These are phyloP conservation scores for Acronicta aceris DNA, from an alignment of 2,888 invertebrate species.

Conservation along the genomic window DNA sequence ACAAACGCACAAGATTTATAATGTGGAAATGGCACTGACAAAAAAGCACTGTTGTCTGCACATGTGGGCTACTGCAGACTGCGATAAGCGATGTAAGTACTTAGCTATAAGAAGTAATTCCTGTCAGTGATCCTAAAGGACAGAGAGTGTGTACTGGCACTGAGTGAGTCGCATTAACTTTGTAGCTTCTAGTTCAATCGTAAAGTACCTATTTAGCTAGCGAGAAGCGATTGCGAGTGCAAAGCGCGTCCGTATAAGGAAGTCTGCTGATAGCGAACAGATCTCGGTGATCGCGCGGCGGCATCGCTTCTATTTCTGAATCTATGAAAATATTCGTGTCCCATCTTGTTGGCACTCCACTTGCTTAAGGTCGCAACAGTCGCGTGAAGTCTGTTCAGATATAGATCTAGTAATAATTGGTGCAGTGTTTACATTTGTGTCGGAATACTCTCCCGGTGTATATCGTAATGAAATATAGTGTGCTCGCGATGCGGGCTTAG, in stretches of 20 bases:
- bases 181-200: neutral
- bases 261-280: conserved; percentile 39
- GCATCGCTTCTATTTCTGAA: conserved; percentile 73
- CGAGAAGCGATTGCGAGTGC: conserved; percentile 18
- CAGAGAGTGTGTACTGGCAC: neutral
- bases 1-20: neutral
- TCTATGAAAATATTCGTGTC: conserved; percentile 80
- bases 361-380: conserved; percentile 52
- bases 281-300: conserved; percentile 35
- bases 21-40: neutral
- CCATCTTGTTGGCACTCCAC: conserved; percentile 64
- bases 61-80: no score
- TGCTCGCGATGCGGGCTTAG: conserved; percentile 53
- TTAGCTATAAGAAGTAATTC: no score
- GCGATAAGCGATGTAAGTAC: no score
- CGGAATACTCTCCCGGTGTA: conserved; percentile 32
- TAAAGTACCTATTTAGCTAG: conserved; percentile 9
- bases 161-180: conserved; percentile 1
- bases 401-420: conserved; percentile 31
- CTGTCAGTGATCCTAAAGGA: neutral
- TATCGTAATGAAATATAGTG: conserved; percentile 60
- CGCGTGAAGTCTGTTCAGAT: conserved; percentile 22
- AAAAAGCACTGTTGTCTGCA: no score
- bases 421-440: conserved; percentile 26
- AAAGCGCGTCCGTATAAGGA: conserved; percentile 42